These are phyloP conservation scores for Podabrus alpinus DNA, from an alignment of 2,888 invertebrate species.

Conservation along the genomic window DNA sequence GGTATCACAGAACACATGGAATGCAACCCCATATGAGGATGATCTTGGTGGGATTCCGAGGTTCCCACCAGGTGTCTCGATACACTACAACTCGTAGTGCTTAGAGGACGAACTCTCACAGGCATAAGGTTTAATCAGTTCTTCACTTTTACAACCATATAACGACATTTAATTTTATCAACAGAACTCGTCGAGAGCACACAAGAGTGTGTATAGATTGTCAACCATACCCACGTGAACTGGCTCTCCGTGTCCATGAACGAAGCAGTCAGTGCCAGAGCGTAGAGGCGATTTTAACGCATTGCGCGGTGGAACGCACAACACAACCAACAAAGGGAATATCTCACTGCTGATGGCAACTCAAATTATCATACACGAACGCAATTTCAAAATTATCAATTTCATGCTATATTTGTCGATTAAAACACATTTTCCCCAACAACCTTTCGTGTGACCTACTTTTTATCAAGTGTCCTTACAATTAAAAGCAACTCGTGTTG, in stretches of 20 bases:
- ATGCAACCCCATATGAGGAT: conserved; percentile 52
- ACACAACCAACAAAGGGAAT: conserved; percentile 41
- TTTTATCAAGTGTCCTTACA: neutral
- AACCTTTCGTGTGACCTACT: neutral
- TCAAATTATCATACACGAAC: conserved; percentile 10
- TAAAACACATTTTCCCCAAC: neutral
- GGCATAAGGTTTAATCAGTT: conserved; percentile 32
- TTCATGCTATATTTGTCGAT: neutral
- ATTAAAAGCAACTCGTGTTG: conserved; percentile 28
- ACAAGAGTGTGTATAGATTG: conserved; percentile 57
- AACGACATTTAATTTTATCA: conserved; percentile 32
- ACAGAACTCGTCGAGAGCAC: conserved; percentile 8
- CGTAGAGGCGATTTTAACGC: conserved; percentile 59
- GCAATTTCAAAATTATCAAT: conserved; percentile 7
- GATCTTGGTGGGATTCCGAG: conserved; percentile 47
- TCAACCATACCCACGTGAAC: conserved; percentile 68
- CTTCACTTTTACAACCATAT: conserved; percentile 10
- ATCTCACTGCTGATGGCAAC: conserved; percentile 5
- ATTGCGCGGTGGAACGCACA: conserved; percentile 61
- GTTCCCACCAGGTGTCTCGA: conserved; percentile 50
- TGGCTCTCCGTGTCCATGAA: conserved; percentile 50
- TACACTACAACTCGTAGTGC: conserved; percentile 53
- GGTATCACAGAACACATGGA: conserved; percentile 49
- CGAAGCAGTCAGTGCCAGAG: conserved; percentile 67
- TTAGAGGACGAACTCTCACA: conserved; percentile 40